Base-by-base conservation (phyloP, 2,888 invertebrate species). In the Bembecia ichneumoniformis region DNA sequence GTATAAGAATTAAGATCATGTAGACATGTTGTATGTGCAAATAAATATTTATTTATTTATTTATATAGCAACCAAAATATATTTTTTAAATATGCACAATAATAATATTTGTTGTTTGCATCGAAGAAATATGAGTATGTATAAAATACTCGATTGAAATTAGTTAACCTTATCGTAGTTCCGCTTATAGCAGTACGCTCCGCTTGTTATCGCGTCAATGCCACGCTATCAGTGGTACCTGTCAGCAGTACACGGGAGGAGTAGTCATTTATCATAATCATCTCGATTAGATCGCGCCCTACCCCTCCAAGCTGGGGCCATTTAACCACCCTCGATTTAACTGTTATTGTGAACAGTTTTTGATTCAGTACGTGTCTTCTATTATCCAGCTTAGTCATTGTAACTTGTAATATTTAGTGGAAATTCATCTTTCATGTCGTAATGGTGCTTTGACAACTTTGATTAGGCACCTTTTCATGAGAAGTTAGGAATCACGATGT, bases 301-400 rank as follows among this genome's bases (percentile, higher is more conserved):
- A 71, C 80, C 77, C 78, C 74, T 68, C 57, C 70, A 64, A 58
- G 69, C 45, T 13, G 28, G 74, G 69, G 71, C 69, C 71, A 73
- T 72, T 76, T 77, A 78, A 71, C 74, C 75, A 78, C 83, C 84
- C 84, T 82, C 83, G 78, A 83, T 83, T 83, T 82, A 81, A 82
- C 84, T 75, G 71, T 79, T 79, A 80, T 82, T 82, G 77, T 79
- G 74, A 73, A 77, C 69, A 72, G 70, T 79, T 79, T 72, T 74
- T 74, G 71, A 77, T 73, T 74, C 68, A 58, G 63, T 69, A 66
- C 74, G 68, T 69, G 73, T 68, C 70, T 72, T 71, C 74, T 68
- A 66, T 69, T 61, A 44, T 46, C 51, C 56, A 62, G 62, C 67
- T 64, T 64, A 66, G 66, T 68, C 68, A 68, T 59, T 51, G 56